Percentiles rank a stretch among this genome's conserved stretches.
These are phyloP conservation scores for Coleophora deauratella DNA, from an alignment of 2,888 invertebrate genomes.

Conservation along the genomic window DNA sequence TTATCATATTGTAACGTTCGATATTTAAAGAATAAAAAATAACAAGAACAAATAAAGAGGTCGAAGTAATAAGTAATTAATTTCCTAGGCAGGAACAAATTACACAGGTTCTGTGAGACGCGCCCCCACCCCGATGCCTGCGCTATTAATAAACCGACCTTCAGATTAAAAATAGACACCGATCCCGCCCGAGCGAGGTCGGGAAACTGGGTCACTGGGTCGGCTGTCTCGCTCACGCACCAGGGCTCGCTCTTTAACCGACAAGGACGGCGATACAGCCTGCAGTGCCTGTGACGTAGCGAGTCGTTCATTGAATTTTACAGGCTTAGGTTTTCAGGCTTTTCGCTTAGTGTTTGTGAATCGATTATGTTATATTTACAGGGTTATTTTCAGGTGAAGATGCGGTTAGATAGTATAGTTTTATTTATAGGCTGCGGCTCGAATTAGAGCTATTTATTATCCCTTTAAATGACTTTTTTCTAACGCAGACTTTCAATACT, in stretches of 20 bases:
- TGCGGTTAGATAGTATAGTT: no score
- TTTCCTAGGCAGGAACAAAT: slow-evolving; percentile 15
- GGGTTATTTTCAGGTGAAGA: no score
- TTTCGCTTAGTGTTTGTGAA: no score
- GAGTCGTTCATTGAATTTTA: slow-evolving; percentile 68
- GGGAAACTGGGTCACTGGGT: slow-evolving; percentile 63
- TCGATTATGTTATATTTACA: no score
- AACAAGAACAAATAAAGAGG: no score
- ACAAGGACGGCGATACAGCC: slow-evolving; percentile 38
- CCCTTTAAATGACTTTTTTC: no score
- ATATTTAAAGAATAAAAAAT: no score
- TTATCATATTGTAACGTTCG: no score
- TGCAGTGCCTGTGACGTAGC: slow-evolving; percentile 61
- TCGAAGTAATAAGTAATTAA: slow-evolving; percentile 7
- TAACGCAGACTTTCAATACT: no score
- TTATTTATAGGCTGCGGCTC: no score
- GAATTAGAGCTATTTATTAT: no score
- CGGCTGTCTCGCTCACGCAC: slow-evolving; percentile 23
- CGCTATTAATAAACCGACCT: slow-evolving; percentile 71
- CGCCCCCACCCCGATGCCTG: slow-evolving; percentile 20
- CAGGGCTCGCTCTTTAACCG: slow-evolving; percentile 27
- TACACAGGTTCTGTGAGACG: slow-evolving; percentile 16
- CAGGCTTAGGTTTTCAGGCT: slow-evolving; percentile 27
- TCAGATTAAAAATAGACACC: slow-evolving; percentile 71
- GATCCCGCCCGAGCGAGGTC: slow-evolving; percentile 66